phyloP scores from a whole-genome alignment of 2,113 vertebrate species.

The Tachysurus vachellii region DNA sequence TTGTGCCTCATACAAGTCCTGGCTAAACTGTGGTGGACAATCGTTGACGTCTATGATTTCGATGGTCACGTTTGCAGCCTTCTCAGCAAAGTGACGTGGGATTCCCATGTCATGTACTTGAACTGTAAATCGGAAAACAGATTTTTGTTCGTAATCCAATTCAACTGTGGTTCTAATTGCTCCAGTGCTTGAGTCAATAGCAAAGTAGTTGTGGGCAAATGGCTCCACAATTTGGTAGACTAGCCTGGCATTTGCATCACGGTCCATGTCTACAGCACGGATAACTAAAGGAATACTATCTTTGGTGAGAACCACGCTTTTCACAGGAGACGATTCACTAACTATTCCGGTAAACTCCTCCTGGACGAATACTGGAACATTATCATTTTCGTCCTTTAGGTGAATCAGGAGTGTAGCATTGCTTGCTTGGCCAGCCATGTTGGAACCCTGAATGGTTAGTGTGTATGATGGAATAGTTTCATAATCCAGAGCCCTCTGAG shows the following conservation, averaged over 20 bases:
- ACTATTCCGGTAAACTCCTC: constrained; percentile 85
- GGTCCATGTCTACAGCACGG: constrained; percentile 85
- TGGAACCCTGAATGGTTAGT: constrained; percentile 87
- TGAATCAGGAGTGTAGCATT: constrained; percentile 85
- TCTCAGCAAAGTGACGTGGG: constrained; percentile 87
- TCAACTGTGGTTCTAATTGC: constrained; percentile 82
- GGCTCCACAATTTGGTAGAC: constrained; percentile 95
- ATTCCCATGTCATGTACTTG: constrained; percentile 91
- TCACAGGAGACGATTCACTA: constrained; percentile 85
- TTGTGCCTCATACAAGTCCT: constrained; percentile 81
- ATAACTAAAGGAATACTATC: constrained; percentile 87
- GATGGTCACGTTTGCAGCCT: constrained; percentile 89
- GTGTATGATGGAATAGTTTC: constrained; percentile 80
- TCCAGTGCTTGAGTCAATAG: constrained; percentile 93
- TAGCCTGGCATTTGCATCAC: constrained; percentile 87
- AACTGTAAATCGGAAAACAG: constrained; percentile 87
- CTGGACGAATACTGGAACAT: constrained; percentile 82
- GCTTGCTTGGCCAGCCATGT: constrained; percentile 89
- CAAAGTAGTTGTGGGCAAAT: constrained; percentile 87
- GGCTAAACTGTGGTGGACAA: constrained; percentile 86
- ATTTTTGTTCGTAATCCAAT: constrained; percentile 89
- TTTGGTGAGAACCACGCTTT: constrained; percentile 87
- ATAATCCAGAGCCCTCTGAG: constrained; percentile 86
- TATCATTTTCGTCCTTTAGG: constrained; percentile 94
- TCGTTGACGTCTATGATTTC: constrained; percentile 92